Evolutionary conservation across 2,113 vertebrate genomes (phyloP).

Genomic region (human (Homo sapiens)): GRCh38 chr5:150789501-150790000

Average conservation of each 20-base stretch:
- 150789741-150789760: not conserved
- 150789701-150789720: not conserved
- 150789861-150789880: not conserved
- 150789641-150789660: not conserved
- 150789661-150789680: not conserved
- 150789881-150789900: not conserved
- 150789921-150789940: not conserved
- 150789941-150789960: not conserved
- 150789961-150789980: not conserved
- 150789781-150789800: not conserved
- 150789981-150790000: not conserved
- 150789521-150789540: not conserved
- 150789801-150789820: not conserved
- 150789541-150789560: not conserved
- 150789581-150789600: not conserved
- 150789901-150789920: not conserved
- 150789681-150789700: not conserved
- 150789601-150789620: not conserved
- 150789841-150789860: not conserved
- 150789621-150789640: not conserved
- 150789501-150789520: fast-evolving
- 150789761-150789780: not conserved
- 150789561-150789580: not conserved
- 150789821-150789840: not conserved
- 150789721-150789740: not conserved